Evolutionary conservation across 2,797 vertebrate genomes (phyloP).

Genomic region (Artibeus jamaicensis): DNA sequence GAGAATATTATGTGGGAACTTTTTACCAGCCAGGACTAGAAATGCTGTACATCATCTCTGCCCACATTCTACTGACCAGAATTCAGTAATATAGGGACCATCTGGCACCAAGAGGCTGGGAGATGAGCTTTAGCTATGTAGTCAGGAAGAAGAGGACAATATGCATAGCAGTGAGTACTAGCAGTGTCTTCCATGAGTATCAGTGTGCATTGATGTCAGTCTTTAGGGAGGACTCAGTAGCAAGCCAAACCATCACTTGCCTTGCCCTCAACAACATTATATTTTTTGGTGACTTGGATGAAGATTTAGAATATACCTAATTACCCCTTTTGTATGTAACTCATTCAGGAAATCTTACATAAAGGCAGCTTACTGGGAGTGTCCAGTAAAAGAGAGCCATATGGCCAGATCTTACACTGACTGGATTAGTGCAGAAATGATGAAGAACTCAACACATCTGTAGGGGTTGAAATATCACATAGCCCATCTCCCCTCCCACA

Average conservation of each 20-base stretch:
- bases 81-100: not conserved
- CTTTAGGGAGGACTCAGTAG: not conserved
- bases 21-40: not conserved
- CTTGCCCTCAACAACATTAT: not conserved
- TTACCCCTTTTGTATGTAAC: not conserved
- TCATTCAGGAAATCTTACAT: not conserved
- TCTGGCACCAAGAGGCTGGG: not conserved
- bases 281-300: not conserved
- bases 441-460: not conserved
- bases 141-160: not conserved
- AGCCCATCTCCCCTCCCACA: not conserved
- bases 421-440: not conserved
- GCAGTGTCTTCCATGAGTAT: not conserved
- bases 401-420: not conserved
- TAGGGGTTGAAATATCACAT: not conserved
- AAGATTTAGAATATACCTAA: not conserved
- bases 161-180: not conserved
- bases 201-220: not conserved
- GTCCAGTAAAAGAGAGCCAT: not conserved
- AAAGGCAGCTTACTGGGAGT: not conserved
- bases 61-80: not conserved
- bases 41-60: not conserved
- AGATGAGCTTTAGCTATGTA: not conserved
- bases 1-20: not conserved
- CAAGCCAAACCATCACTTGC: not conserved